phyloP scores from a whole-genome alignment of 2,797 vertebrate species.

The Gila robusta region DNA sequence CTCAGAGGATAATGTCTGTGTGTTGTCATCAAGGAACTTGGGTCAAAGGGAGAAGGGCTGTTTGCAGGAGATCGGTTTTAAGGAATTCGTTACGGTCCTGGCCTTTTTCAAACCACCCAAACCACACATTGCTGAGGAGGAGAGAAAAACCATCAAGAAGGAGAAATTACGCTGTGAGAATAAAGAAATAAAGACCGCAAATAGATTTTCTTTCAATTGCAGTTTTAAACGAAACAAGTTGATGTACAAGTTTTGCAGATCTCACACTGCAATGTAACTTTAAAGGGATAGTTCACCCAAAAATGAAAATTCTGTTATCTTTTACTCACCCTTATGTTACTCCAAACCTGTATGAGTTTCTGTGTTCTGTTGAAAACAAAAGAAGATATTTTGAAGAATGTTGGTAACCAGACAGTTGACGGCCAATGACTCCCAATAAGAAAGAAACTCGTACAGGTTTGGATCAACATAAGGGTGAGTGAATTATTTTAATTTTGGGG shows the following conservation, averaged over 20 bases:
- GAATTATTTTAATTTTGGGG: too few species aligned
- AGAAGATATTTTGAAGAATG: background rate
- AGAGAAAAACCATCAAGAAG: slow-evolving; percentile 78
- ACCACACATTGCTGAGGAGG: slow-evolving; percentile 80
- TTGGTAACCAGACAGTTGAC: too few species aligned
- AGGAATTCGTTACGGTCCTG: slow-evolving; percentile 95
- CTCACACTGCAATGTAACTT: background rate
- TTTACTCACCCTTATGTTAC: too few species aligned
- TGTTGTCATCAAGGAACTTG: slow-evolving; percentile 83
- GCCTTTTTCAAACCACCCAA: slow-evolving; percentile 89
- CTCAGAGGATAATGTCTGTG: background rate
- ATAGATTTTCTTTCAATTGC: background rate
- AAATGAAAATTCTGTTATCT: background rate
- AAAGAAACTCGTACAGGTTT: background rate
- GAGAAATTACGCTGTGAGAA: slow-evolving; percentile 91
- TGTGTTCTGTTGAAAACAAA: background rate
- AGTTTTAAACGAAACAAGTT: background rate
- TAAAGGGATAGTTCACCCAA: background rate
- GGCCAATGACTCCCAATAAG: background rate
- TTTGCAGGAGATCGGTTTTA: slow-evolving; percentile 85
- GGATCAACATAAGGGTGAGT: too few species aligned
- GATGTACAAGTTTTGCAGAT: background rate
- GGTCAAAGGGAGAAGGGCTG: slow-evolving; percentile 69
- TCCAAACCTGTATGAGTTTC: background rate
- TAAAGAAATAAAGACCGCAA: background rate